A percentile compares a stretch with the other conserved stretches of the same genome.
These are phyloP conservation scores for Alcis repandata DNA, from an alignment of 2,888 invertebrate species.

Conservation along the genomic window DNA sequence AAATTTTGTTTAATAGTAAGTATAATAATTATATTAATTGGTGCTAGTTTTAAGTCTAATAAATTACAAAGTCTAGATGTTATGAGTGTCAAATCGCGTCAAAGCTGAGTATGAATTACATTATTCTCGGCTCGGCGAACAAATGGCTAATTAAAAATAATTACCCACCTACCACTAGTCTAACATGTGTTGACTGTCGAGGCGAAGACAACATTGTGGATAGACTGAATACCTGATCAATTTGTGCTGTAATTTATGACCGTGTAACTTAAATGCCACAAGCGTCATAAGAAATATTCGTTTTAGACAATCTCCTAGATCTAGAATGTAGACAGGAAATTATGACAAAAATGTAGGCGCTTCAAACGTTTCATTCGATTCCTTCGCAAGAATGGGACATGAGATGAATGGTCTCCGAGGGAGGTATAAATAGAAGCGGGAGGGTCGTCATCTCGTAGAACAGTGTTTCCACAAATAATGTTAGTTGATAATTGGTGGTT, in stretches of 20 bases:
- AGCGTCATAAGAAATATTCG: slow-evolving; percentile 30
- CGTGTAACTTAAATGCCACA: slow-evolving; percentile 49
- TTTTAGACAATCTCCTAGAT: slow-evolving; percentile 22
- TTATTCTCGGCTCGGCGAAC: slow-evolving; percentile 36
- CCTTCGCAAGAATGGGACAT: slow-evolving; percentile 54
- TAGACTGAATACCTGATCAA: slow-evolving; percentile 50
- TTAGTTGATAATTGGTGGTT: slow-evolving; percentile 56
- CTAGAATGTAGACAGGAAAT: slow-evolving; percentile 6
- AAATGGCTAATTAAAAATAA: slow-evolving; percentile 52
- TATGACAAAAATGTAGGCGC: slow-evolving; percentile 18
- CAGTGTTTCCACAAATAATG: slow-evolving; percentile 50
- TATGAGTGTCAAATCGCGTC: slow-evolving; percentile 42
- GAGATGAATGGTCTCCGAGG: slow-evolving; percentile 57
- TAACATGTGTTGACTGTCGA: slow-evolving; percentile 42
- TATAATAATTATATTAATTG: too few species aligned
- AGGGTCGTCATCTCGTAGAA: slow-evolving; percentile 51
- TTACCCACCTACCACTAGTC: slow-evolving; percentile 47
- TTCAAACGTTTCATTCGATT: slow-evolving; percentile 46
- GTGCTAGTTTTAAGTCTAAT: slow-evolving; percentile 39
- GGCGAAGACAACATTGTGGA: slow-evolving; percentile 45
- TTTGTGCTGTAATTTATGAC: slow-evolving; percentile 53
- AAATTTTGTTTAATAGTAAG: too few species aligned
- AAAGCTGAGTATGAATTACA: slow-evolving; percentile 33
- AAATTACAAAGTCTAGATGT: slow-evolving; percentile 39
- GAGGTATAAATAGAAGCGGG: slow-evolving; percentile 39